Conservation (phyloP, 1,140 invertebrate species). For the Batillaria attramentaria region DNA sequence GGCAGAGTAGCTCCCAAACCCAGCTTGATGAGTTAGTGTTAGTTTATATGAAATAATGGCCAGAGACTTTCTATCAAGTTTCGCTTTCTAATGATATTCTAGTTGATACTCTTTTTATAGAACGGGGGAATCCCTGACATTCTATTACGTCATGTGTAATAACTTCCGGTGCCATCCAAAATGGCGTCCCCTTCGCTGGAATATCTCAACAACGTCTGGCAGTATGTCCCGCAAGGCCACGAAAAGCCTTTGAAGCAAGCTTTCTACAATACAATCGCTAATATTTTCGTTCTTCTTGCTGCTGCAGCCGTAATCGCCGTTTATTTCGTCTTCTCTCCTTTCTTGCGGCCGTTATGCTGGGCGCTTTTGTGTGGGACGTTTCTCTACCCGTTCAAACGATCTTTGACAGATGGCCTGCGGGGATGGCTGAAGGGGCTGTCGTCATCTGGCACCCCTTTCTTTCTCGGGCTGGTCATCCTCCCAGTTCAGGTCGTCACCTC, state of each 20-base stretch:
- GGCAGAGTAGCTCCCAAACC: too few species aligned
- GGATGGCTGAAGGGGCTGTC: conserved; percentile 78
- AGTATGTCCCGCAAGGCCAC: conserved; percentile 73
- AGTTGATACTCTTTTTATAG: too few species aligned
- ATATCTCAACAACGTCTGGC: conserved; percentile 47
- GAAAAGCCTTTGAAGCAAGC: conserved; percentile 81
- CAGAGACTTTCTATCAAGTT: too few species aligned
- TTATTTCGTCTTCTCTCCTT: conserved; percentile 89
- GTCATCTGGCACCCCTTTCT: conserved; percentile 73
- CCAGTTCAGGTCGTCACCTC: conserved; percentile 81
- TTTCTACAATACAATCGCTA: conserved; percentile 70
- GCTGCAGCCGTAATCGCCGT: conserved; percentile 75
- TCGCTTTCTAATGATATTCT: too few species aligned
- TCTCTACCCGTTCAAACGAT: conserved; percentile 89
- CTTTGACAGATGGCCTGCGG: conserved; percentile 79
- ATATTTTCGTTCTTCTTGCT: conserved; percentile 66
- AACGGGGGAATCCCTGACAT: not conserved
- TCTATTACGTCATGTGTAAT: not conserved
- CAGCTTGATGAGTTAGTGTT: too few species aligned
- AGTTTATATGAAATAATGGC: too few species aligned
- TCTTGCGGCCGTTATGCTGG: conserved; percentile 94
- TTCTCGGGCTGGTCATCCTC: conserved; percentile 80
- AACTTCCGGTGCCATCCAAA: conserved; percentile 33
- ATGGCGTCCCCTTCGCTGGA: conserved; percentile 54
- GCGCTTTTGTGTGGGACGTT: conserved; percentile 92